Evolutionary conservation across 37 sponge, comb jelly and placozoan genomes (phyloP), one percentile per base, ranked within the genome.

Genomic region (Dysidea cf. avara): DNA sequence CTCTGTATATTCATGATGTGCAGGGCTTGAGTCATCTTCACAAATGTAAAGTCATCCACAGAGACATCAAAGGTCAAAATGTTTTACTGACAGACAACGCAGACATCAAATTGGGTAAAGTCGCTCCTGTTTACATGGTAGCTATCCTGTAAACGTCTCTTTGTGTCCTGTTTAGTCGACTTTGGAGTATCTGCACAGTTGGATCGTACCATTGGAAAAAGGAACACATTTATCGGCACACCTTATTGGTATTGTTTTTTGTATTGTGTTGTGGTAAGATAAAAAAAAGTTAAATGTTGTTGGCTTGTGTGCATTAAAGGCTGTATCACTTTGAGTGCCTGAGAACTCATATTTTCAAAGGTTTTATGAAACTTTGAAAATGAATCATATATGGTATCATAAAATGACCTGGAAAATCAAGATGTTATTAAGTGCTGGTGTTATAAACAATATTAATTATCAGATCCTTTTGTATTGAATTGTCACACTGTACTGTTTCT

Each of bases 181-280:
- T 97, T 97, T 79, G 98, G 98, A 28, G 98, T 97, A 37, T 94
- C 95, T 29, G 98, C 98, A 16, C 98, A 97, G 57, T 73, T 97
- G 33, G 98, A 91, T 66, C 61, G 95, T 5, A 97, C 98, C 43
- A 94, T 97, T 66, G 96, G 98, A 16, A 94, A 94, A 36, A 65
- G 98, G 39, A 97, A 94, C 83, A 97, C 98, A 0, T 97, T 97
- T 69, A 97, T 97, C 61, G 98, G 98, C n/a, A 97, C 92, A 2
- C 96, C 96, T 0, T 96, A 96, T 64, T 96, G 96, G 96, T 57
- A 57, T 12, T 51, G 18, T 51, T 18, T 12, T 57, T 12, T 57
- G 30, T 29, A 5, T 24, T 56, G 58, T 56, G 58, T 56, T 5
- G 9, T 43, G 5, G 46, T 43, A n/a, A n/a, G n/a, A n/a, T n/a